phyloP scores from a whole-genome alignment of 1,140 invertebrate genomes.

The Macrocentrus cingulum region DNA sequence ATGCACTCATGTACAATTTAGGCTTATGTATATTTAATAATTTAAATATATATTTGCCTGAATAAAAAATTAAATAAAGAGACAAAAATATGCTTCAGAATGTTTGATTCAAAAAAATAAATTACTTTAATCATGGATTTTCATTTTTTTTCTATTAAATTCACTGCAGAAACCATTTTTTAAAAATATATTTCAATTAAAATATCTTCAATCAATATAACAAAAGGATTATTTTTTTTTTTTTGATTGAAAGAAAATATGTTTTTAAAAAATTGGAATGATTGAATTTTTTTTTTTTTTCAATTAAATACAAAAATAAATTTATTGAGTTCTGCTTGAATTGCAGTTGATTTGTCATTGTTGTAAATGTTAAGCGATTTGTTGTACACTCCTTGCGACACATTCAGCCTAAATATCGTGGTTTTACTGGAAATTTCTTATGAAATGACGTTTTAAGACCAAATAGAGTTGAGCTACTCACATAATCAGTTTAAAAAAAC shows the following conservation, averaged over 20 bases:
- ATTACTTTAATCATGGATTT: slow-evolving; percentile 13
- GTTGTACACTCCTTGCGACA: slow-evolving; percentile 42
- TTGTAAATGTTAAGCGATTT: too few relatives aligned
- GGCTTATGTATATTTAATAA: neutral
- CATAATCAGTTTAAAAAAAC: slow-evolving; percentile 42
- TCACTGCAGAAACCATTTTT: neutral
- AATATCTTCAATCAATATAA: neutral
- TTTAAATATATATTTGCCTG: neutral
- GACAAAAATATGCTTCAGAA: slow-evolving; percentile 13
- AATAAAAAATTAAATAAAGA: slow-evolving; percentile 6
- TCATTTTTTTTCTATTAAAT: neutral
- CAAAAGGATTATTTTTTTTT: neutral
- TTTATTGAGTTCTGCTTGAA: neutral
- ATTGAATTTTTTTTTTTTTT: neutral
- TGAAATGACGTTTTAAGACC: slow-evolving; percentile 42
- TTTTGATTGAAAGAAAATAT: neutral
- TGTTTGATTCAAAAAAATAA: slow-evolving; percentile 19
- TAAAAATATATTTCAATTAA: neutral
- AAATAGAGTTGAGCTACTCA: slow-evolving; percentile 47
- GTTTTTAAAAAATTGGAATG: too few relatives aligned
- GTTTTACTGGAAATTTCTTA: too few relatives aligned
- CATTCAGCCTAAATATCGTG: slow-evolving; percentile 40
- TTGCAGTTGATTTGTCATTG: neutral
- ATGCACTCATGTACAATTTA: neutral
- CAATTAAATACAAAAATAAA: too few relatives aligned